phyloP scores from a whole-genome alignment of 2,888 invertebrate species.

The Drosophila fungiperda region DNA sequence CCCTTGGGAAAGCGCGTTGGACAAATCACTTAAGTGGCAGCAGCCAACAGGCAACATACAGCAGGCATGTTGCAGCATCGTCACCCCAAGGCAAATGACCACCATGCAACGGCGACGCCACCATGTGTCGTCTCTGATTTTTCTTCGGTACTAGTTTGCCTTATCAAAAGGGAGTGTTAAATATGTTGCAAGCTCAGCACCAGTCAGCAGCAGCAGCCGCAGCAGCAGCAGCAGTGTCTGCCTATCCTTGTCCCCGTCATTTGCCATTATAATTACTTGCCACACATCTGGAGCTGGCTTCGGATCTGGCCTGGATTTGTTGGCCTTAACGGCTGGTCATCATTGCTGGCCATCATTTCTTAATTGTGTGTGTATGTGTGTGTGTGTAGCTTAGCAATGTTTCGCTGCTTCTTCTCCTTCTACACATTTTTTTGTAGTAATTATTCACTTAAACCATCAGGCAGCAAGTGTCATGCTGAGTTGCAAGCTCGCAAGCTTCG shows the following conservation, averaged over 20 bases:
- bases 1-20: slow-evolving; percentile 57
- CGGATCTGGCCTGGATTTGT: slow-evolving; percentile 67
- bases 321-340: slow-evolving; percentile 67
- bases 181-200: slow-evolving; percentile 70
- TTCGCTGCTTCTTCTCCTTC: slow-evolving; percentile 31
- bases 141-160: slow-evolving; percentile 54
- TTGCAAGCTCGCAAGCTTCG: slow-evolving; percentile 64
- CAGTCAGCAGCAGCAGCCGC: slow-evolving; percentile 6
- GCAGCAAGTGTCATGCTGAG: slow-evolving; percentile 76
- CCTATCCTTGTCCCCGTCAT: slow-evolving; percentile 19
- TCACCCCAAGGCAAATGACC: slow-evolving; percentile 76
- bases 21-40: slow-evolving; percentile 80
- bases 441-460: slow-evolving; percentile 82
- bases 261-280: slow-evolving; percentile 48
- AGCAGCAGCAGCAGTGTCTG: slow-evolving; percentile 11
- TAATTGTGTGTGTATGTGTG: slow-evolving; percentile 32
- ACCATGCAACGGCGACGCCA: slow-evolving; percentile 66
- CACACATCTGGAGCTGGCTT: slow-evolving; percentile 35
- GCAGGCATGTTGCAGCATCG: slow-evolving; percentile 45
- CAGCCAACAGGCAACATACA: slow-evolving; percentile 36
- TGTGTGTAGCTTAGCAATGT: slow-evolving; percentile 45
- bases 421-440: slow-evolving; percentile 61
- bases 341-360: slow-evolving; percentile 57
- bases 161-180: slow-evolving; percentile 77
- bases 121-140: slow-evolving; percentile 56